Base-by-base conservation (phyloP, 2,888 invertebrate species). In the Bugula neritina region DNA sequence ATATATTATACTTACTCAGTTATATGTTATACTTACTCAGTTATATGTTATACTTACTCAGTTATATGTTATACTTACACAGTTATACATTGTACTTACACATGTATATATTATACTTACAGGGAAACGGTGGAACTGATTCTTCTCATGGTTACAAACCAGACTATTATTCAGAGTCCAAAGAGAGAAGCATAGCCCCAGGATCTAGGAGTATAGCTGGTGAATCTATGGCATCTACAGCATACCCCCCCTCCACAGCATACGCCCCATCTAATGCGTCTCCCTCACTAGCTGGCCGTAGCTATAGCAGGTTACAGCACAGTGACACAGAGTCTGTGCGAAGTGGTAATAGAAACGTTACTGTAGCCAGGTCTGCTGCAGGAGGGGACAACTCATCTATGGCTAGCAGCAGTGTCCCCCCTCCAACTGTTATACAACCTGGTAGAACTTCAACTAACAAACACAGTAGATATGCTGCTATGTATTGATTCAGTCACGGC, bases 401-500 rank as follows among this genome's bases (percentile, higher is more conserved):
- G 5, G 31, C 63, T 29, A 63, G 63, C 63, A 63, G 63, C 31
- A 63, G 31, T 31, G n/a, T 63, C 2, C 63, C 34, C 34, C 63
- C 13, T 3, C 63, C 63, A 10, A 31, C 63, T 31, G 63, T 63
- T 5, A 27, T 63, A 17, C 31, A 25, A 5, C 34, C 63, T 10
- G 25, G 29, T 31, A 63, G 29, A 13, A 1, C 29, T 63, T 3
- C 31, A 5, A 31, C 2, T n/a, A 27, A 3, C 29, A 63, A 63
- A 63, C 63, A 63, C 31, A 63, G 63, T 31, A 63, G 63, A 63
- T 63, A 63, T 34, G 63, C 63, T 25, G 63, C 43, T 17, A 43
- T 43, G 43, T 43, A 43, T 43, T 43, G n/a, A n/a, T n/a, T n/a
- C n/a, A n/a, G n/a, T n/a, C n/a, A n/a, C n/a, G n/a, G n/a, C n/a